Evolutionary conservation across 2,113 vertebrate genomes (phyloP), one percentile per base, ranked within the genome.

Genomic region (Oncorhynchus gorbuscha): DNA sequence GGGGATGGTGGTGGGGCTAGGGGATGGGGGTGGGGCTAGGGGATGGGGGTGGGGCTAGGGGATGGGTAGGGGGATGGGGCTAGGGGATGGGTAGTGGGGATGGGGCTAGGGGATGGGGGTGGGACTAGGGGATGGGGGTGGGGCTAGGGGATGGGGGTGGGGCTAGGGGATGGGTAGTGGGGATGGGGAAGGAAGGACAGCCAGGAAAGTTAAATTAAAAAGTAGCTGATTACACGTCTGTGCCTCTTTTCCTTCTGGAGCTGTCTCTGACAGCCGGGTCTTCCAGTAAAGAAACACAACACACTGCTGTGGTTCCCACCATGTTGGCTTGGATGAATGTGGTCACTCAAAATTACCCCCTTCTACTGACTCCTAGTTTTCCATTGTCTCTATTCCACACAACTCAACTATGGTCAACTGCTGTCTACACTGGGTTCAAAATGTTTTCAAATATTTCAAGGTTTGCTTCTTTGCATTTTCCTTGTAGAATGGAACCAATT

Each of bases 171-270:
- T 28, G 28, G 28, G 28, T 28, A 3, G 9, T 51, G 61, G 71
- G 83, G 84, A 84, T 72, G 74, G 71, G 77, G 84, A 24, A 11
- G 62, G 39, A 45, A 45, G 39, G 39, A 9, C 39, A 45, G 39
- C 39, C 39, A 45, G 85, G 87, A 90, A 88, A 89, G 78, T 88
- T 89, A 51, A 84, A 87, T 81, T 80, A 89, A 88, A 84, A 82
- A 88, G 84, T 67, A 82, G 79, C 74, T 84, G 81, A 90, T 87
- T 89, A 86, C 86, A 87, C 73, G 89, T 90, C 82, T 83, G 20
- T 80, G 80, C 84, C 81, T 85, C 83, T 85, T 80, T 74, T 83
- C 83, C 22, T 55, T 55, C 79, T 79, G 64, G 68, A 64, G 79
- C 48, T 55, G 9, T 84, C 84, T 84, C 81, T 48, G 32, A 2